Evolutionary conservation across 1,140 invertebrate species (phyloP), one percentile per base, ranked within the genome.

Genomic region (Diuraphis noxia): DNA sequence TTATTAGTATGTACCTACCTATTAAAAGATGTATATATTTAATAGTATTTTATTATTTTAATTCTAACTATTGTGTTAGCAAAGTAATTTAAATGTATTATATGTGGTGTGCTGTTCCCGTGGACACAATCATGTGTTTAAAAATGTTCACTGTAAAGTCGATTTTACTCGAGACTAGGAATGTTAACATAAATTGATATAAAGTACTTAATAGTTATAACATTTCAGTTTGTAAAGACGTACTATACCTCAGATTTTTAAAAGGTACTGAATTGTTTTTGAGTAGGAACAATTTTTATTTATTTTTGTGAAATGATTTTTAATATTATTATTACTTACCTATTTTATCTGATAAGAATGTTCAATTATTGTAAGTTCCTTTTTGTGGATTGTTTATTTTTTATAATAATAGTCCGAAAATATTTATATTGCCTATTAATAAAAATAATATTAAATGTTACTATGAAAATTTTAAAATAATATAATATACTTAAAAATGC

Each of bases 321-420:
- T 25, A 56, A 40, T 81, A 23, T 90, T 79, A 34, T 90, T 79
- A 43, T 17, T 49, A 81, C 46, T 36, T 90, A 38, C 40, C 30
- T 49, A 87, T 90, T 90, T 81, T 90, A 34, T 90, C 40, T 46
- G 30, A 90, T 46, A 8, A 88, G 23, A 52, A 91, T 91, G 77
- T 91, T 91, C 72, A 91, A 91, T 91, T 91, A 82, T 52, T 91
- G 34, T 81, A 46, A 91, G 89, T 91, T 82, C 89, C 77, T 91
- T 46, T 82, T 79, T 81, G 13, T 52, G 72, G 25, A 81, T 91
- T 91, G 77, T 79, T 82, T 49, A 82, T 82, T 91, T 91, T 81
- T 91, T 81, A 81, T 82, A 49, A 90, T 90, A 79, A 52, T 82
- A 46, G 41, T 52, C 23, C 63, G 5, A 23, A 87, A 90, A 90